These are phyloP conservation scores for Mimas tiliae DNA, from an alignment of 2,888 invertebrate species.

Conservation along the genomic window DNA sequence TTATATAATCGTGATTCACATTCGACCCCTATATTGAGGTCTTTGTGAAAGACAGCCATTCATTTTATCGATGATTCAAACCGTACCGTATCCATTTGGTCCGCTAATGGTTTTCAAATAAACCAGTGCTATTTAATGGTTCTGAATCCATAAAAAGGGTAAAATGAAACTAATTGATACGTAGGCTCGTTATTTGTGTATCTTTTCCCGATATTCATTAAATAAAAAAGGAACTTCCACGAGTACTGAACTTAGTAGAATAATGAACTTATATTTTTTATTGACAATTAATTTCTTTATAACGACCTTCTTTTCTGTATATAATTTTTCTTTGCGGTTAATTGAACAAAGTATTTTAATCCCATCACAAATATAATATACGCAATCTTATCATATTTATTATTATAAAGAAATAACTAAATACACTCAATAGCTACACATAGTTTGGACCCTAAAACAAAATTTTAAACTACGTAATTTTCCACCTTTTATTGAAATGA, in stretches of 20 bases:
- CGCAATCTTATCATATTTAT: too few relatives aligned
- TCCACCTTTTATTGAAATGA: neutral
- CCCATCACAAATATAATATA: neutral
- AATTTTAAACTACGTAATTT: too few relatives aligned
- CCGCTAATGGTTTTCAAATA: constrained; percentile 78
- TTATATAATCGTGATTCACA: constrained; percentile 56
- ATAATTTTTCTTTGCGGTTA: constrained; percentile 4
- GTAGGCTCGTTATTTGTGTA: constrained; percentile 40
- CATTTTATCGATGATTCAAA: constrained; percentile 66
- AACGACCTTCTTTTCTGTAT: constrained; percentile 1
- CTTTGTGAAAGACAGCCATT: constrained; percentile 68
- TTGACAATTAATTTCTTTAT: constrained; percentile 5
- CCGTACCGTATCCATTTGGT: constrained; percentile 63
- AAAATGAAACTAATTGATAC: constrained; percentile 64
- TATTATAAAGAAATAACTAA: too few relatives aligned
- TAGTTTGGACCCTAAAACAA: too few relatives aligned
- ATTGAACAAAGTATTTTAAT: neutral
- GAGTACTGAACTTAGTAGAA: constrained; percentile 10
- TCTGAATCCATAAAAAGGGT: constrained; percentile 60
- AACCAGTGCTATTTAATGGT: constrained; percentile 66
- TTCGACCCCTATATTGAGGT: constrained; percentile 53
- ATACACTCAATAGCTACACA: too few relatives aligned
- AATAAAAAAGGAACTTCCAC: constrained; percentile 15
- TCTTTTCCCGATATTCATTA: constrained; percentile 22
- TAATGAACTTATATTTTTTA: constrained; percentile 13